A percentile compares a stretch with the other conserved stretches of the same genome.
Conservation (phyloP, 2,888 invertebrate species). For the Alentia gelatinosa region DNA sequence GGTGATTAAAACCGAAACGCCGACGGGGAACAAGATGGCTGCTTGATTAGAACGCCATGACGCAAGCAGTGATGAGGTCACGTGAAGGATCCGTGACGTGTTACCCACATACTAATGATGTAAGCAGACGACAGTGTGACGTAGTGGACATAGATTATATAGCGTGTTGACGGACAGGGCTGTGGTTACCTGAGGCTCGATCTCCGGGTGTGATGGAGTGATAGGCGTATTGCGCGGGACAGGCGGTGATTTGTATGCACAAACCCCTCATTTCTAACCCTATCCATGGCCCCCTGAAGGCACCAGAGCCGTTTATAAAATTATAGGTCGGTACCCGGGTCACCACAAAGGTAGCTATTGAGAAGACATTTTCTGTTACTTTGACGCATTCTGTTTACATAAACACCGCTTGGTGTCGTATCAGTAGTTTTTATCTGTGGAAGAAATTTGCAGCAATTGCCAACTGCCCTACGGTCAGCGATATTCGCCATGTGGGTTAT, state of each 20-base stretch:
- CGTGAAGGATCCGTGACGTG: neutral
- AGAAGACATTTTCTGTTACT: neutral
- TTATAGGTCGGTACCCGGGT: neutral
- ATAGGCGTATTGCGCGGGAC: neutral
- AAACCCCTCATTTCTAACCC: neutral
- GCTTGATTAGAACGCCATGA: neutral
- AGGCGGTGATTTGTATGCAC: neutral
- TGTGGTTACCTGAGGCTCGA: neutral
- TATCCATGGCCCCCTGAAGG: neutral
- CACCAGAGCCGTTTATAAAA: neutral
- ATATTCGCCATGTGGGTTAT: too few relatives aligned
- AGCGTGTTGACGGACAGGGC: neutral
- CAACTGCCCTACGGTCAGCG: too few relatives aligned
- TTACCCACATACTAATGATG: neutral
- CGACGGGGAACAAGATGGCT: slow-evolving; percentile 7
- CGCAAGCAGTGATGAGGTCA: neutral
- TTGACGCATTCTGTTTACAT: neutral
- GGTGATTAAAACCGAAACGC: neutral
- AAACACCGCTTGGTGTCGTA: neutral
- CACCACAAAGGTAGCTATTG: neutral
- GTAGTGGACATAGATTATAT: slow-evolving; percentile 14
- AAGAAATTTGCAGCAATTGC: neutral
- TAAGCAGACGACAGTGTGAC: neutral
- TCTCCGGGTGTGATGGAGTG: neutral
- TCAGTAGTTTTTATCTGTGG: neutral